phyloP scores from a whole-genome alignment of 2,888 invertebrate genomes.

The Heteromurus nitidus region DNA sequence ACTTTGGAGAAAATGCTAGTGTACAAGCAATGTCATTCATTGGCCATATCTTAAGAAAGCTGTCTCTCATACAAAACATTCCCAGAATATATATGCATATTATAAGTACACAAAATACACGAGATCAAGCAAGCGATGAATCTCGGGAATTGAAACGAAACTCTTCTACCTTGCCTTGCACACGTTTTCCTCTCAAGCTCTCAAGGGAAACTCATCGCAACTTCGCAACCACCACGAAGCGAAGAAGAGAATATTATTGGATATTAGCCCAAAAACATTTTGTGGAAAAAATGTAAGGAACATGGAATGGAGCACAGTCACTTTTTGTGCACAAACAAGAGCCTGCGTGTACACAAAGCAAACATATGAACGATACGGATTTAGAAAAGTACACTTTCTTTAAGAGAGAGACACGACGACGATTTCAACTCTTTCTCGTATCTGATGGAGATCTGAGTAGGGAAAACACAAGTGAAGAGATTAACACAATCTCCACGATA shows the following conservation, averaged over 20 bases:
- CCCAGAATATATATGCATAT: background rate
- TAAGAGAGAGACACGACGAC: too few species aligned
- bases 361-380: too few species aligned
- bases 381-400: too few species aligned
- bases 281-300: slow-evolving; percentile 18
- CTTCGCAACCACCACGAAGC: slow-evolving; percentile 27
- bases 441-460: too few species aligned
- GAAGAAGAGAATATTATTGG: slow-evolving; percentile 39
- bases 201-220: slow-evolving; percentile 31
- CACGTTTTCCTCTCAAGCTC: slow-evolving; percentile 3
- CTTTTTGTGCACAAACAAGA: slow-evolving; percentile 25
- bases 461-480: slow-evolving; percentile 23
- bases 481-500: slow-evolving; percentile 29
- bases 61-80: background rate
- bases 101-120: background rate
- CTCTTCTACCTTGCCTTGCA: background rate
- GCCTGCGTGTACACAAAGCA: background rate
- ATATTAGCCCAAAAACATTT: slow-evolving; percentile 49
- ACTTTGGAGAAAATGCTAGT: slow-evolving; percentile 34
- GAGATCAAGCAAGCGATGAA: too few species aligned
- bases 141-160: slow-evolving; percentile 30
- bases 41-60: background rate
- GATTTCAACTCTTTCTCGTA: too few species aligned
- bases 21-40: slow-evolving; percentile 7
- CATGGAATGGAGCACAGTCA: slow-evolving; percentile 18